Percentiles rank a stretch among this genome's conserved stretches.
Conservation (phyloP, 2,113 vertebrate genomes). For the Etheostoma spectabile region DNA sequence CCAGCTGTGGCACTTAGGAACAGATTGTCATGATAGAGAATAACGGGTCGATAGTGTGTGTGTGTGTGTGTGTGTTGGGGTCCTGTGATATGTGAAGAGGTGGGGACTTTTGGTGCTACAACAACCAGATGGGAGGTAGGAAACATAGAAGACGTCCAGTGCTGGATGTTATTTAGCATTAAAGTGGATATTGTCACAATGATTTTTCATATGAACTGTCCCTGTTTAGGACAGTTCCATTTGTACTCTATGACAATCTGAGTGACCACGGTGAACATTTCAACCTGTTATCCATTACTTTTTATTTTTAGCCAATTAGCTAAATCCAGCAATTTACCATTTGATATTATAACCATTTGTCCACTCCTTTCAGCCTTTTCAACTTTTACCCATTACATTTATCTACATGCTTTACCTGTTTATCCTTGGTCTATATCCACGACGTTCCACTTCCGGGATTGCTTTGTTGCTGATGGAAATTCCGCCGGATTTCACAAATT, state of each 20-base stretch:
- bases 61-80: background rate
- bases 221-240: background rate
- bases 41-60: slow-evolving; percentile 37
- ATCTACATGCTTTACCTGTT: background rate
- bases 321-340: background rate
- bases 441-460: too few relatives aligned
- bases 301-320: background rate
- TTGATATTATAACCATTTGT: background rate
- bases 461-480: too few relatives aligned
- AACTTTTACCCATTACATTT: background rate
- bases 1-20: slow-evolving; percentile 62
- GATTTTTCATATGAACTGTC: too few relatives aligned
- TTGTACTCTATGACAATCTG: background rate
- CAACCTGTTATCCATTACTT: background rate
- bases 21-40: slow-evolving; percentile 66
- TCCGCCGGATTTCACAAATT: too few relatives aligned
- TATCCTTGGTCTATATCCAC: background rate
- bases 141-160: background rate
- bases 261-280: background rate
- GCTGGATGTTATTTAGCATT: background rate
- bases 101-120: slow-evolving; percentile 61
- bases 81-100: slow-evolving; percentile 41
- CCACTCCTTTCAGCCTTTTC: background rate
- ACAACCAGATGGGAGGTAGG: slow-evolving; percentile 14
- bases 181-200: background rate